A percentile compares a stretch with the other conserved stretches of the same genome.
Evolutionary conservation across 2,797 vertebrate species (phyloP).

Genomic region (Nasua narica): DNA sequence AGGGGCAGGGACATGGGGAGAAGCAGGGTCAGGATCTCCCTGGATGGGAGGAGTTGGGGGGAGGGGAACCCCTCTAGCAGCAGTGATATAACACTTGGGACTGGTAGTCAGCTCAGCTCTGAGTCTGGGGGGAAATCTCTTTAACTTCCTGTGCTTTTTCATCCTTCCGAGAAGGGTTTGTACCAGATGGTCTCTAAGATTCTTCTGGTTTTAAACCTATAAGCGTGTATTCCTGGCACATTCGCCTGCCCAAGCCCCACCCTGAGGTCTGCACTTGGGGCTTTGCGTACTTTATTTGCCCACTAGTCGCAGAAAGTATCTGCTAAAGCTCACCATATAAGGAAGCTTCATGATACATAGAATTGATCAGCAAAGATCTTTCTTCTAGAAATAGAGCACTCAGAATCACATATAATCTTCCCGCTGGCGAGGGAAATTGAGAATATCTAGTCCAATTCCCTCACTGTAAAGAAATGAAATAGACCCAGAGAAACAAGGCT

Average conservation of each 20-base stretch:
- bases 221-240: neutral
- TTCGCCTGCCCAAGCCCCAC: neutral
- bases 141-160: neutral
- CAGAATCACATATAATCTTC: neutral
- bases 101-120: neutral
- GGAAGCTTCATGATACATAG: neutral
- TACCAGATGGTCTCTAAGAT: neutral
- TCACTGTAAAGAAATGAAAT: neutral
- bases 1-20: neutral
- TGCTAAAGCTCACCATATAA: neutral
- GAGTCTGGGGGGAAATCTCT: neutral
- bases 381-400: neutral
- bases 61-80: neutral
- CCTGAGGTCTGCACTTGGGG: neutral
- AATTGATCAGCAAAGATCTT: neutral
- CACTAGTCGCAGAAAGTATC: neutral
- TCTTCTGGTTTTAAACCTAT: neutral
- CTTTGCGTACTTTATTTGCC: neutral
- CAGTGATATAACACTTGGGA: neutral
- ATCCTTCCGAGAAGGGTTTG: neutral
- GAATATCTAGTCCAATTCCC: neutral
- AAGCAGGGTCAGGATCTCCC: neutral
- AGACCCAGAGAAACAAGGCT: neutral
- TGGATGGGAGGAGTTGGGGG: rapidly evolving
- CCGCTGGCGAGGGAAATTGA: neutral